phyloP scores from a whole-genome alignment of 2,888 invertebrate genomes.

The Elgonia sp. region DNA sequence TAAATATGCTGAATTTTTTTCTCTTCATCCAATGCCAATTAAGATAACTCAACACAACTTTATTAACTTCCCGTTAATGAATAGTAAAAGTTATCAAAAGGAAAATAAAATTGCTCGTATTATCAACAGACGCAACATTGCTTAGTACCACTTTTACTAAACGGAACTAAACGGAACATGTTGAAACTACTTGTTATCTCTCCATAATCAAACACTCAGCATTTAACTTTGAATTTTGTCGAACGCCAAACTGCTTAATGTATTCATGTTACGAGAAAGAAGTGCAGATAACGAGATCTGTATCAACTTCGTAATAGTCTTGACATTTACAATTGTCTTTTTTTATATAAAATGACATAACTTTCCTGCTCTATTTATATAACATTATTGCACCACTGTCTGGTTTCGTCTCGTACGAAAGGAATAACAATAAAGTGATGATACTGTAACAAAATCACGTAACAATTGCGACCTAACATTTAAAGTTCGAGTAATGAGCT shows the following conservation, averaged over 20 bases:
- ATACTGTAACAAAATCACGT: conserved; percentile 37
- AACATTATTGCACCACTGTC: conserved; percentile 35
- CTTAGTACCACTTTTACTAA: not conserved
- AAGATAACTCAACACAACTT: not conserved
- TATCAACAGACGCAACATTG: not conserved
- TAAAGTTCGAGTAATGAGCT: conserved; percentile 37
- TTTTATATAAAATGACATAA: conserved; percentile 19
- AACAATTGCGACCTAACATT: conserved; percentile 28
- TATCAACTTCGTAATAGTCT: conserved; percentile 20
- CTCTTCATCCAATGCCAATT: not conserved
- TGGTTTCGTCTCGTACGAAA: not conserved
- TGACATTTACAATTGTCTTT: conserved; percentile 28
- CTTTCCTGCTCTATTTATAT: conserved; percentile 24
- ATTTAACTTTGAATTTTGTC: not conserved
- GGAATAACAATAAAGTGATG: conserved; percentile 51
- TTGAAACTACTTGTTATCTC: conserved; percentile 1
- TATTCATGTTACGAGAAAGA: not conserved
- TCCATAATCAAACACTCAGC: not conserved
- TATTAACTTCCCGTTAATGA: not conserved
- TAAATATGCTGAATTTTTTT: too few relatives aligned
- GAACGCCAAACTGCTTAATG: not conserved
- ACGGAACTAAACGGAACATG: not conserved
- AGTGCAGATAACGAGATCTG: not conserved
- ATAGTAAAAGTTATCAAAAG: not conserved
- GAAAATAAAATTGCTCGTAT: not conserved